phyloP scores from a whole-genome alignment of 53 echinoderm and acorn worm species.

The Holothuria scabra region DNA sequence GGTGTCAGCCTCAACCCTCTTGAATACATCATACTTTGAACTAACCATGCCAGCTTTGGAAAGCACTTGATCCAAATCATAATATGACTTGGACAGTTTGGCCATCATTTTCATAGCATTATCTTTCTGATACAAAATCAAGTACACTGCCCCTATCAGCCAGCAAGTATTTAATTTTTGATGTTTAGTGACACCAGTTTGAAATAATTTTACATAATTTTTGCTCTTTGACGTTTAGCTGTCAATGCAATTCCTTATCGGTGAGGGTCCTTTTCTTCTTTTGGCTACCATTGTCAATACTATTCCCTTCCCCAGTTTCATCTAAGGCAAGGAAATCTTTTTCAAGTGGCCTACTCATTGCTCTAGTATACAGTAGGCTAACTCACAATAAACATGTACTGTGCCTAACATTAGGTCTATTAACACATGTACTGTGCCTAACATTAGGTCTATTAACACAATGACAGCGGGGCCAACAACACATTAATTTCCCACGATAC shows the following conservation, averaged over 20 bases:
- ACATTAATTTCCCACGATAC: too few species aligned
- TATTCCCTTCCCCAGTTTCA: too few species aligned
- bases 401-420: too few species aligned
- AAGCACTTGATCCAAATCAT: not conserved
- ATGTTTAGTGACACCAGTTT: not conserved
- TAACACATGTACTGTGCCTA: too few species aligned
- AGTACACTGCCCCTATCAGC: not conserved
- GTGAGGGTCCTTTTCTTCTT: not conserved
- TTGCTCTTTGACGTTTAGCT: not conserved
- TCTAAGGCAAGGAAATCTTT: too few species aligned
- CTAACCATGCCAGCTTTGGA: not conserved
- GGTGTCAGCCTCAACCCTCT: slow-evolving; percentile 1
- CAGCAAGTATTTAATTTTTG: not conserved
- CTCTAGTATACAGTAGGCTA: too few species aligned
- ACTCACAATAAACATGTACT: too few species aligned
- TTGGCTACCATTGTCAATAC: too few species aligned
- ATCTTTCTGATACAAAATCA: not conserved
- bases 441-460: too few species aligned
- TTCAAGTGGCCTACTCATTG: too few species aligned
- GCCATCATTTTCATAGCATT: not conserved
- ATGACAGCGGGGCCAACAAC: too few species aligned
- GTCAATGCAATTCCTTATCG: not conserved
- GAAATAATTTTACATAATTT: not conserved
- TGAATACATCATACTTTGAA: not conserved
- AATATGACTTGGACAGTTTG: not conserved